Conservation (phyloP, 2,113 vertebrate genomes). For the Guaruba guarouba region DNA sequence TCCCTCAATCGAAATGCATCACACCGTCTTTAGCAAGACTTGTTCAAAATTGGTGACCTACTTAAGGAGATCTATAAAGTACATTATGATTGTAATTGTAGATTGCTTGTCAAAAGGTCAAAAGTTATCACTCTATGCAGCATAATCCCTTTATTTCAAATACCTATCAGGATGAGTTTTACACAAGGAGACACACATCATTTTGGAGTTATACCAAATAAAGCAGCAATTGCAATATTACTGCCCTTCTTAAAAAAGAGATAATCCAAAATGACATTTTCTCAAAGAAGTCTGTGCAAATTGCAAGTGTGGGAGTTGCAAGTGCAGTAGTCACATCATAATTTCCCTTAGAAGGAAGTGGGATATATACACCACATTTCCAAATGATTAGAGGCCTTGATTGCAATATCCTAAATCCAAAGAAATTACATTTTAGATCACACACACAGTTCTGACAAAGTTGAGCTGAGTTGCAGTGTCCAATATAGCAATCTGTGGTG, state of each 20-base stretch:
- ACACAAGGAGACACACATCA: background rate
- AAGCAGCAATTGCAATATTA: background rate
- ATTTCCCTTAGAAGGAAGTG: conserved; percentile 32
- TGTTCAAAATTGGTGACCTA: background rate
- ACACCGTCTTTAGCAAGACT: background rate
- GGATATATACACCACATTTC: background rate
- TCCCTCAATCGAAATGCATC: accelerated
- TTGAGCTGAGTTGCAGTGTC: background rate
- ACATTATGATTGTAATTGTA: background rate
- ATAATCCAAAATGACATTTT: conserved; percentile 42
- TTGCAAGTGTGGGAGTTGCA: background rate
- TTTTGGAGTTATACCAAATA: background rate
- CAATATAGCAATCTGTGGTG: background rate
- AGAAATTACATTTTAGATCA: background rate
- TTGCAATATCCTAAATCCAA: background rate
- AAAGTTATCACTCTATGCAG: background rate
- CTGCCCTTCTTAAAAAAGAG: background rate
- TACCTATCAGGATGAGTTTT: background rate
- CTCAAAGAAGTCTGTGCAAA: conserved; percentile 2
- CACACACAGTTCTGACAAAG: background rate
- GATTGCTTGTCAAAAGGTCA: conserved; percentile 10
- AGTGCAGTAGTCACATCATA: background rate
- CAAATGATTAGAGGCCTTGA: background rate
- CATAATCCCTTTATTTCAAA: background rate
- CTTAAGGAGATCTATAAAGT: conserved; percentile 16